Conservation (phyloP, 2,888 invertebrate species). For the Drosophila nr. medialis region DNA sequence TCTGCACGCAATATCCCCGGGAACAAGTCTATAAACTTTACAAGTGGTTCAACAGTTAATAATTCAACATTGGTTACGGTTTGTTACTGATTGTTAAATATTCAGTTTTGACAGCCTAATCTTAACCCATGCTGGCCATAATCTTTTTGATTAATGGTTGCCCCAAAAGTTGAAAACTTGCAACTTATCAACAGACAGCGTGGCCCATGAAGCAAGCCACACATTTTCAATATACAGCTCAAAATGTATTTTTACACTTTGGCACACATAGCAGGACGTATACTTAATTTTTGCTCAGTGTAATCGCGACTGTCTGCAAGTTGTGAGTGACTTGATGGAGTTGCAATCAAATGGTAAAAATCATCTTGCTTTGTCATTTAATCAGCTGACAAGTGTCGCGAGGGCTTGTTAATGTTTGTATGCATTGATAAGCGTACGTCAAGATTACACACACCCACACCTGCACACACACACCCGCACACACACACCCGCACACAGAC, state of each 20-base stretch:
- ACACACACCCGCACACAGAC: slow-evolving; percentile 19
- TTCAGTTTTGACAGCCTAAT: not conserved
- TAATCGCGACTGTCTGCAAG: not conserved
- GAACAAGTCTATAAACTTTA: not conserved
- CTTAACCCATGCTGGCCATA: not conserved
- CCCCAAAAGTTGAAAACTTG: not conserved
- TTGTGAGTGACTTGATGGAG: slow-evolving; percentile 3
- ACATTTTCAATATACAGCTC: not conserved
- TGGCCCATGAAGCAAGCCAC: not conserved
- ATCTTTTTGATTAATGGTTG: not conserved
- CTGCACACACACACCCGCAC: not conserved
- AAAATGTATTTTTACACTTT: not conserved
- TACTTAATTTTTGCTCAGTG: slow-evolving; percentile 6
- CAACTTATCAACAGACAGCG: not conserved
- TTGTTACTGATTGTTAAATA: not conserved
- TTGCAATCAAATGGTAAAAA: slow-evolving; percentile 35
- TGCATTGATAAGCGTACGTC: slow-evolving; percentile 55
- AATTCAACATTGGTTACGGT: not conserved
- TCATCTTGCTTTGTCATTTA: slow-evolving; percentile 42
- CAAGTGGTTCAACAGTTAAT: not conserved
- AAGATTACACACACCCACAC: slow-evolving; percentile 45
- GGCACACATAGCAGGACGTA: not conserved
- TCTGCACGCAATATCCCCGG: not conserved
- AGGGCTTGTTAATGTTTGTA: slow-evolving; percentile 27
- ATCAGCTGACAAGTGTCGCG: slow-evolving; percentile 54